Conservation (phyloP, 2,888 invertebrate genomes). For the Agapostemon virescens region DNA sequence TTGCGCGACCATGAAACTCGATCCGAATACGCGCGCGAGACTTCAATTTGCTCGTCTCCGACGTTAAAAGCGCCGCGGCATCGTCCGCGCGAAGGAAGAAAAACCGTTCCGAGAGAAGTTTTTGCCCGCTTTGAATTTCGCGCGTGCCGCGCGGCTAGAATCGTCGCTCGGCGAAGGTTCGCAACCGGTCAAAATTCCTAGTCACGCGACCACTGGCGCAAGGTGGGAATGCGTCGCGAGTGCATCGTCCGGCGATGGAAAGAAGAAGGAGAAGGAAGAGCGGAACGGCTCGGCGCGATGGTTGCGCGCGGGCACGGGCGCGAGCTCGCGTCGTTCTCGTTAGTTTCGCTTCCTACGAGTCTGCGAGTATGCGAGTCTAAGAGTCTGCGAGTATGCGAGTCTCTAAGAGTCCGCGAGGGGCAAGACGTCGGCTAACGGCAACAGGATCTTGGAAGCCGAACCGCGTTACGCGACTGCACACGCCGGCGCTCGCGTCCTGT, state of each 20-base stretch:
- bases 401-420: constrained; percentile 6
- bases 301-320: background rate
- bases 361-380: too few relatives aligned
- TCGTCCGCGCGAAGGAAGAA: background rate
- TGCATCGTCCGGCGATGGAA: constrained; percentile 16
- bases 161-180: background rate
- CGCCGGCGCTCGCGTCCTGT: background rate
- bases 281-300: constrained; percentile 4
- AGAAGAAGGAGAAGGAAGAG: background rate
- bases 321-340: constrained; percentile 20
- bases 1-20: background rate
- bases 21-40: too few relatives aligned
- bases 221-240: constrained; percentile 8
- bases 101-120: background rate
- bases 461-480: constrained; percentile 23
- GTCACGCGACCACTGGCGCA: constrained; percentile 13
- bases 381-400: background rate
- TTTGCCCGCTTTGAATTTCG: background rate
- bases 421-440: constrained; percentile 31
- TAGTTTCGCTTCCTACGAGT: constrained; percentile 27
- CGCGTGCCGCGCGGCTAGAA: background rate
- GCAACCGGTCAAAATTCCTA: constrained; percentile 17
- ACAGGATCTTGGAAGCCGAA: constrained; percentile 26
- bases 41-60: too few relatives aligned
- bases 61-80: background rate